Evolutionary conservation across 1,140 invertebrate species (phyloP), one percentile per base, ranked within the genome.

Genomic region (Lasaia peninsularis): DNA sequence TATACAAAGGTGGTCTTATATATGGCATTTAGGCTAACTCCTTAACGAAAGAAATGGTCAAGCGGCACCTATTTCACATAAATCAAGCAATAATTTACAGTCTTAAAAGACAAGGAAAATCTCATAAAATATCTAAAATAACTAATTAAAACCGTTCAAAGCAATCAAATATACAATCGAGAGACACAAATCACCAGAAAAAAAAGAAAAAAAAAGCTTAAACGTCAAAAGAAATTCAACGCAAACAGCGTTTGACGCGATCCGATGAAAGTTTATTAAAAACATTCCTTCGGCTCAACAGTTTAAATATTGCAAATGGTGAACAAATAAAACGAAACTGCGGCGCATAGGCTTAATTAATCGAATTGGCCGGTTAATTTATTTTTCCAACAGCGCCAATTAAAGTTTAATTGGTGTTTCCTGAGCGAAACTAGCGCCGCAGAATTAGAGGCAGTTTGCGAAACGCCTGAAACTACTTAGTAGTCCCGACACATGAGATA

Each of bases 351-450:
- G 50, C 65, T 60, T 64, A 62, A 70, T 65, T 74, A 69, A 72
- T 73, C 63, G 63, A 73, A 66, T 62, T 53, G 55, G 59, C 54
- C 53, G 32, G 64, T 67, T 63, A 67, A 67, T 73, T 70, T 66
- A 66, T 67, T 62, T 67, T 54, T 48, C 51, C 65, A 59, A 58
- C 65, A 65, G 67, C 66, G 67, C 67, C 63, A 73, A 71, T 71
- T 71, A 66, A 60, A 63, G 32, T 37, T 64, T 68, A 73, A 73
- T 71, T 73, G 71, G 60, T 62, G 56, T 69, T 71, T 73, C 71
- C 71, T 52, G 49, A 51, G 58, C 63, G 65, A 73, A 73, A 71
- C 71, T 71, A 71, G 58, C 62, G 21, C 48, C 51, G 34, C 32
- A 48, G 62, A 62, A 65, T 65, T 63, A 68, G 51, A 62, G 33